Conservation (phyloP, 2,888 invertebrate species). For the Ganaspis brasiliensis region DNA sequence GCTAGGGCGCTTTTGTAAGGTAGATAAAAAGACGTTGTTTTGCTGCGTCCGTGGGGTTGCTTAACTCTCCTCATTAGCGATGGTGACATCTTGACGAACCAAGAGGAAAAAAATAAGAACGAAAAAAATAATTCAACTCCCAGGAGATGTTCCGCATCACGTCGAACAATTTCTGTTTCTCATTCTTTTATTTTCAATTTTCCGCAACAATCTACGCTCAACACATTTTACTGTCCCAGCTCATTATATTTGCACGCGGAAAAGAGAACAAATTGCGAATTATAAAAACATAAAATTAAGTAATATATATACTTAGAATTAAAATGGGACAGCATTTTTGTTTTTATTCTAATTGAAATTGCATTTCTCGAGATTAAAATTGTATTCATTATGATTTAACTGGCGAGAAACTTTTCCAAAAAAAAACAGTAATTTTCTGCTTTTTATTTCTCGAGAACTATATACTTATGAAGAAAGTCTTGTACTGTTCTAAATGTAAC, state of each 20-base stretch:
- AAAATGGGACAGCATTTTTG: not conserved
- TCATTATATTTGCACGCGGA: not conserved
- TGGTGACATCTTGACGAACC: conserved; percentile 78
- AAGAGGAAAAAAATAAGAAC: conserved; percentile 68
- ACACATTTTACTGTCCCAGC: not conserved
- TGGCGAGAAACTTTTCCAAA: too few species aligned
- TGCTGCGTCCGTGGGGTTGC: conserved; percentile 61
- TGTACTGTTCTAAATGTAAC: not conserved
- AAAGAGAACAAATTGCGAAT: not conserved
- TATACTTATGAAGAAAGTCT: not conserved
- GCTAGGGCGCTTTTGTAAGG: conserved; percentile 53
- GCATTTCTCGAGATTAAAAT: too few species aligned
- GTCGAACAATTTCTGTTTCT: conserved; percentile 58
- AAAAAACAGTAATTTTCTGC: not conserved
- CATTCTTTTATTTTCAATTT: conserved; percentile 45
- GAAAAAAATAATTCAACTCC: conserved; percentile 58
- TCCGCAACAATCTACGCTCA: not conserved
- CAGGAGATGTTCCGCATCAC: conserved; percentile 53
- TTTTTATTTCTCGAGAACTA: not conserved
- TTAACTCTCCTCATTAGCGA: conserved; percentile 74
- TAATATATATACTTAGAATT: not conserved
- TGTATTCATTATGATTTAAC: too few species aligned
- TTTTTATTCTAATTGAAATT: too few species aligned
- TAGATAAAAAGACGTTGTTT: conserved; percentile 71
- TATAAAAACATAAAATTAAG: not conserved